These are phyloP conservation scores for Onthophagus sagittarius DNA, from an alignment of 2,888 invertebrate genomes.

Conservation along the genomic window DNA sequence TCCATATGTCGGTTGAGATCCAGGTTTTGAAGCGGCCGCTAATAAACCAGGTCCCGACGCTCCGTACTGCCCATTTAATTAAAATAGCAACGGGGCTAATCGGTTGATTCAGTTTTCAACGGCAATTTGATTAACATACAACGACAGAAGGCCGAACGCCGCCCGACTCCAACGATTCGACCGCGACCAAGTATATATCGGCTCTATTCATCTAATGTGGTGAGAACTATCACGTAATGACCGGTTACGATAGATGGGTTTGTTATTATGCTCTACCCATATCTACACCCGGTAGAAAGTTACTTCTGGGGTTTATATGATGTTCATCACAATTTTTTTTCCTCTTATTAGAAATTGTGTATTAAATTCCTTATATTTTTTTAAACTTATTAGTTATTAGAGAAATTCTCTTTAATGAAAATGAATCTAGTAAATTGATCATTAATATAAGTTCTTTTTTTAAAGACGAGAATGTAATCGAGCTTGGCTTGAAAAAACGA, in stretches of 20 bases:
- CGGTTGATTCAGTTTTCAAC: constrained; percentile 4
- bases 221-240: background rate
- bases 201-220: background rate
- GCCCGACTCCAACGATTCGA: background rate
- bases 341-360: too few species aligned
- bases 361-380: too few species aligned
- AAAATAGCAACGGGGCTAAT: constrained; percentile 8
- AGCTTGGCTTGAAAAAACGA: background rate
- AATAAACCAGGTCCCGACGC: constrained; percentile 6
- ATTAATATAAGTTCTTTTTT: background rate
- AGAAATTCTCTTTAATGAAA: too few species aligned
- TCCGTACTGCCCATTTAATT: background rate
- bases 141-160: background rate
- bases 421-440: background rate
- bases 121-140: background rate
- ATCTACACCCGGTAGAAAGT: background rate
- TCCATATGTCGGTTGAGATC: constrained; percentile 8
- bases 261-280: background rate
- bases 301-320: too few species aligned
- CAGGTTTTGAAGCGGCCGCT: constrained; percentile 9
- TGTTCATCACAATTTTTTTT: too few species aligned
- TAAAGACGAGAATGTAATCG: background rate
- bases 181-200: background rate
- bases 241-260: background rate
- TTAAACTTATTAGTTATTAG: too few species aligned